Conservation (phyloP, 35 echinoderm and acorn worm species). For the Ophioderma brevispina region DNA sequence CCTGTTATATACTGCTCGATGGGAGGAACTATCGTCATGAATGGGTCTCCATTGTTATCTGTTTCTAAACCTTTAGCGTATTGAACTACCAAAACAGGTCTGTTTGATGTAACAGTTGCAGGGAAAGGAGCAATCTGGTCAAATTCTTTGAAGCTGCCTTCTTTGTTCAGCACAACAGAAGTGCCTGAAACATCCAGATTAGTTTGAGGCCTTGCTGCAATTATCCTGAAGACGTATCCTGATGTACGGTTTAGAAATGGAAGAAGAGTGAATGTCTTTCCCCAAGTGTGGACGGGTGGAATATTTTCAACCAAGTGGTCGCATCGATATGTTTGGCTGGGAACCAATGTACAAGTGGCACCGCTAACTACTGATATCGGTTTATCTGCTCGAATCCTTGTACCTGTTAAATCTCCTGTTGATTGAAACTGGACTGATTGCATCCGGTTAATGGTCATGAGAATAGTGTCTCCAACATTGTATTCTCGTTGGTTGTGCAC, state of each 20-base stretch:
- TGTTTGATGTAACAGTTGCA: constrained; percentile 57
- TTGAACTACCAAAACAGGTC: constrained; percentile 77
- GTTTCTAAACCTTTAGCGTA: constrained; percentile 79
- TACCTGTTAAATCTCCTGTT: constrained; percentile 70
- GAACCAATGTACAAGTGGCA: constrained; percentile 72
- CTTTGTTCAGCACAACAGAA: constrained; percentile 25
- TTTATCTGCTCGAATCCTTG: constrained; percentile 66
- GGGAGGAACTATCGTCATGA: constrained; percentile 73
- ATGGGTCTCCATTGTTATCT: constrained; percentile 77
- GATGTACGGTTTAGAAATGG: constrained; percentile 76
- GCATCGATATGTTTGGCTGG: constrained; percentile 58
- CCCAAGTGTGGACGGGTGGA: constrained; percentile 72
- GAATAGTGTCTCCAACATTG: constrained; percentile 45
- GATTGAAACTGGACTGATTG: constrained; percentile 80
- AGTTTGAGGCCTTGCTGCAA: constrained; percentile 70
- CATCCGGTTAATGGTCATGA: constrained; percentile 42
- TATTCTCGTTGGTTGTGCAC: constrained; percentile 40
- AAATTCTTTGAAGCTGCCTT: constrained; percentile 81
- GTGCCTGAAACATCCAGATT: constrained; percentile 61
- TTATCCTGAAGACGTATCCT: constrained; percentile 79
- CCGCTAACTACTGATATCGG: constrained; percentile 72
- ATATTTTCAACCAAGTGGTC: constrained; percentile 92
- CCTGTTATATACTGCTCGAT: constrained; percentile 87
- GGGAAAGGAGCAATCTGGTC: constrained; percentile 67
- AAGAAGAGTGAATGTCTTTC: constrained; percentile 73